Base-by-base conservation (phyloP, 2,113 vertebrate genomes). In the Collichthys lucidus region DNA sequence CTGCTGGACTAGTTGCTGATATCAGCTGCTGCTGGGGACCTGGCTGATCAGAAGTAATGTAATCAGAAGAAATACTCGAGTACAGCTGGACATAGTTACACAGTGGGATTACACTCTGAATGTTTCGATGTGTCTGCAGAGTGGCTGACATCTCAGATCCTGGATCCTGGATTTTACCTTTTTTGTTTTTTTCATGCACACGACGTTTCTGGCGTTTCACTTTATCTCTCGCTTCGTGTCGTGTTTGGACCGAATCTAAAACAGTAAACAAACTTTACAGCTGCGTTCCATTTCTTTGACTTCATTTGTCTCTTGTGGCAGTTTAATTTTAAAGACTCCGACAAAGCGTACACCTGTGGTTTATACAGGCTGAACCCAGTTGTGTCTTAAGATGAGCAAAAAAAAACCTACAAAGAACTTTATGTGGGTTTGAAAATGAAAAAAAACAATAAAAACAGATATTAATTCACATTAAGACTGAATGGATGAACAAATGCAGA, bases 151-250 rank as follows among this genome's bases (percentile, higher is more conserved):
- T 75, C 44, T 16, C 65, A 59, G 31, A 46, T 14, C 2, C 44
- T 26, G n/a, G n/a, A 40, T n/a, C 5, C 10, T 68, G 56, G 35
- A 66, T 78, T 73, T 53, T 55, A 68, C 70, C 22, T 29, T 65
- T 40, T 49, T 50, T 26, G 26, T 26, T 26, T n/a, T n/a, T n/a
- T 26, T 26, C 15, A 19, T 68, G 9, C 35, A 29, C 31, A 12
- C 42, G 11, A 44, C 44, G 20, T 35, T 40, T 47, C 19, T 60
- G 55, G 16, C 15, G 5, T 40, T 8, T 6, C 22, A 11, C 19
- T 3, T 77, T 35, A 15, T n/a, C 22, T 22, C 52, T 35, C 29
- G 14, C 11, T 57, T 46, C 15, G 1, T 11, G 0, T 17, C 26
- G 44, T 31, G 47, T 59, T 47, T 15, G 40, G 20, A 62, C 20